phyloP scores from a whole-genome alignment of 2,888 invertebrate genomes.

The Coenonympha arcania region DNA sequence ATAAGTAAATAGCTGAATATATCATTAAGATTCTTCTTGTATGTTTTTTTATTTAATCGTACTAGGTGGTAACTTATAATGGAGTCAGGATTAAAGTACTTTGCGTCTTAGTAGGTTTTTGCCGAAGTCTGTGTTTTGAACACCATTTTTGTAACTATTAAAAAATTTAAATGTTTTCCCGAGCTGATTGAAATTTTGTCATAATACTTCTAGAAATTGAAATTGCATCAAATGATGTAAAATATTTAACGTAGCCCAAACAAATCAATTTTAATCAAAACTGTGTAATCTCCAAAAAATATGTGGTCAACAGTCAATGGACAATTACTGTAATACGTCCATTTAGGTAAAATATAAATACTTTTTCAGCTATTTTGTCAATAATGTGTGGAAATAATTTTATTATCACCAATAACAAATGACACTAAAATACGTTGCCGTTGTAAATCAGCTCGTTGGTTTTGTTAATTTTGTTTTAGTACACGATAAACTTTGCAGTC shows the following conservation, averaged over 20 bases:
- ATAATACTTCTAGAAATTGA: not conserved
- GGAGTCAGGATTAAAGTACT: too few relatives aligned
- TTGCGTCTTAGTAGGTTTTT: too few relatives aligned
- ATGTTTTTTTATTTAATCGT: too few relatives aligned
- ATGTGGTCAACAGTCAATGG: not conserved
- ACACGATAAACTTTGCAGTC: conserved; percentile 10
- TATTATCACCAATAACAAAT: conserved; percentile 20
- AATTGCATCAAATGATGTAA: not conserved
- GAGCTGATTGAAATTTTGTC: too few relatives aligned
- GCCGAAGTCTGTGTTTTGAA: too few relatives aligned
- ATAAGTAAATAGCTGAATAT: too few relatives aligned
- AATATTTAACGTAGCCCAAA: not conserved
- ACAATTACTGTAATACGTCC: not conserved
- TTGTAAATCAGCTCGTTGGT: conserved; percentile 28
- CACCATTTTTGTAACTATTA: too few relatives aligned
- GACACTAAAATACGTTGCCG: conserved; percentile 17
- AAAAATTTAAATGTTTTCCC: too few relatives aligned
- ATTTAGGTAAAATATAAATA: not conserved
- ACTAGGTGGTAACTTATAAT: too few relatives aligned
- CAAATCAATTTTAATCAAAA: not conserved
- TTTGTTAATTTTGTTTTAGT: conserved; percentile 28
- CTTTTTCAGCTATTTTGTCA: not conserved
- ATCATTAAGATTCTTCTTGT: too few relatives aligned
- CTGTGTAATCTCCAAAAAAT: not conserved
- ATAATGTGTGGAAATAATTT: not conserved